Conservation (phyloP, 1,140 invertebrate species). For the Asbolus verrucosus region DNA sequence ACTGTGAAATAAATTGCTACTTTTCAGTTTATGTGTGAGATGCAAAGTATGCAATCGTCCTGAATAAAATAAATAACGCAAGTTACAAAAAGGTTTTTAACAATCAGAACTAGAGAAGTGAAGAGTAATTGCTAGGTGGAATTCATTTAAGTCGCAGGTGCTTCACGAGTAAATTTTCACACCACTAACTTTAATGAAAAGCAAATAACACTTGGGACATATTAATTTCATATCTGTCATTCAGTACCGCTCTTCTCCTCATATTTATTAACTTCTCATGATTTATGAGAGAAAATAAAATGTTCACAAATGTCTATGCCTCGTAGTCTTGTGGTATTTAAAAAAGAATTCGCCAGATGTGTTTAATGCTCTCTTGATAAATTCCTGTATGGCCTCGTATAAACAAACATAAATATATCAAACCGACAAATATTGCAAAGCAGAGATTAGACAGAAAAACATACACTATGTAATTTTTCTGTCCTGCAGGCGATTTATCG, state of each 20-base stretch:
- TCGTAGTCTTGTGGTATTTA: no score
- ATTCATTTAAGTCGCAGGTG: background rate
- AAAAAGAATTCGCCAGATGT: conserved; percentile 1
- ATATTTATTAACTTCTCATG: conserved; percentile 5
- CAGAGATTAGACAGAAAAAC: conserved; percentile 27
- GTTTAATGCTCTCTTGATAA: conserved; percentile 25
- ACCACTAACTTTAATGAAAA: conserved; percentile 6
- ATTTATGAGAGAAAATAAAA: background rate
- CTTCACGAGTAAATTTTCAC: background rate
- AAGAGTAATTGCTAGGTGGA: background rate
- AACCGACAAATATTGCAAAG: conserved; percentile 28
- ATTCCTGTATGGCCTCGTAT: background rate
- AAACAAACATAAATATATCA: conserved; percentile 24
- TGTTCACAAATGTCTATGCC: background rate
- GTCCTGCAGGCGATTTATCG: conserved; percentile 18
- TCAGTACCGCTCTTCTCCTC: background rate
- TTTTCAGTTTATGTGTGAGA: background rate
- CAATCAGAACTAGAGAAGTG: no score
- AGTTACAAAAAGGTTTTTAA: no score
- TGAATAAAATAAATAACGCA: no score
- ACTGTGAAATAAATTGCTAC: no score
- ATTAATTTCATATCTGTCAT: conserved; percentile 24
- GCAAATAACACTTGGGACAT: conserved; percentile 14
- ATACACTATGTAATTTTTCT: conserved; percentile 20
- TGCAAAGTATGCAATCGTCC: no score